These are phyloP conservation scores for Sinocyclocheilus maitianheensis DNA, from an alignment of 2,113 vertebrate species.

Conservation along the genomic window DNA sequence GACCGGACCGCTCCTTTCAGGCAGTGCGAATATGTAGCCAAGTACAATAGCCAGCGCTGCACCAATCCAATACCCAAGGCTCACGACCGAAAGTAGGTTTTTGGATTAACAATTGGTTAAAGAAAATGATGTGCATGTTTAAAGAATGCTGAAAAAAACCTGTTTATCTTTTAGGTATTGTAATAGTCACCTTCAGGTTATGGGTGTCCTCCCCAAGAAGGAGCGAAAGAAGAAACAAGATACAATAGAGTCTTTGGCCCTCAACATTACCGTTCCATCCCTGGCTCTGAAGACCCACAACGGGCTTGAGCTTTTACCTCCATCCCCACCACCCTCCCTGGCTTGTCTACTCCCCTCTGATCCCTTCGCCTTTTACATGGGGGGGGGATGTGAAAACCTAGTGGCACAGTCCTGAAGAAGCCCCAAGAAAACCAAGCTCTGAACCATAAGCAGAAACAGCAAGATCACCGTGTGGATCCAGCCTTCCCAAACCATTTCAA, in stretches of 20 bases:
- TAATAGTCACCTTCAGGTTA: constrained; percentile 91
- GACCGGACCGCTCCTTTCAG: constrained; percentile 91
- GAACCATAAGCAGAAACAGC: constrained; percentile 79
- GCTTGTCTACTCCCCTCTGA: constrained; percentile 81
- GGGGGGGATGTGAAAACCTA: constrained; percentile 69
- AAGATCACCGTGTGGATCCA: constrained; percentile 64
- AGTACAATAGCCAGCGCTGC: constrained; percentile 92
- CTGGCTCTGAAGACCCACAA: constrained; percentile 86
- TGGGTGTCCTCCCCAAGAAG: constrained; percentile 92
- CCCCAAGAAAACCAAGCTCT: constrained; percentile 82
- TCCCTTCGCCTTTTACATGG: constrained; percentile 83
- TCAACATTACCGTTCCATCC: constrained; percentile 84
- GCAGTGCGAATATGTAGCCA: constrained; percentile 95
- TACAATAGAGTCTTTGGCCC: constrained; percentile 82
- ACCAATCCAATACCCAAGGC: constrained; percentile 91
- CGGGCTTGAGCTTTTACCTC: constrained; percentile 81
- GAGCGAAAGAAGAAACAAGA: constrained; percentile 93
- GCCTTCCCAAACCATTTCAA: constrained; percentile 74
- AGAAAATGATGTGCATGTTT: neutral
- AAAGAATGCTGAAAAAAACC: neutral
- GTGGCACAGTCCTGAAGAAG: constrained; percentile 79
- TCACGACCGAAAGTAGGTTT: constrained; percentile 86
- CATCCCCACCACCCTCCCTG: constrained; percentile 76
- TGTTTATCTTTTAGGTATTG: constrained; percentile 79
- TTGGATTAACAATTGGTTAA: neutral